These are phyloP conservation scores for Labeo catla DNA, from an alignment of 2,113 vertebrate species.

Conservation along the genomic window DNA sequence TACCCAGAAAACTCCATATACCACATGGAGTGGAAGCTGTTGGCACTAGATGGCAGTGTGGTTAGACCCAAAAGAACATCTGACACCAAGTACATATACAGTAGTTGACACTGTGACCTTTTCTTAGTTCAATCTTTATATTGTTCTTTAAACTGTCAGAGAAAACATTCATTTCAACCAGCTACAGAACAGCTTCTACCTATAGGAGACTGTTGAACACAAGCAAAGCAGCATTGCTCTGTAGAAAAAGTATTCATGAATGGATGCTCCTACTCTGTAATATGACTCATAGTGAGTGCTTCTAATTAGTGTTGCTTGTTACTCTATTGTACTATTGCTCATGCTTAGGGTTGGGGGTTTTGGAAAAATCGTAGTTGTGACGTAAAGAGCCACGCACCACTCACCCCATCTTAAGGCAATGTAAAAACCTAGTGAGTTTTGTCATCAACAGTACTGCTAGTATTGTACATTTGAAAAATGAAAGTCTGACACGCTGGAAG, in stretches of 20 bases:
- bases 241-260: conserved; percentile 1
- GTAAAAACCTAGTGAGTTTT: not conserved
- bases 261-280: not conserved
- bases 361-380: not conserved
- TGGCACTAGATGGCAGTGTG: conserved; percentile 68
- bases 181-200: not conserved
- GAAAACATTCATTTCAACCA: not conserved
- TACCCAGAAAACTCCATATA: no score
- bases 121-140: conserved; percentile 40
- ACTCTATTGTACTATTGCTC: not conserved
- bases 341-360: not conserved
- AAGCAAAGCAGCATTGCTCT: not conserved
- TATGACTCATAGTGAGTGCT: not conserved
- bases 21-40: not conserved
- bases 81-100: not conserved
- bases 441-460: not conserved
- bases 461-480: not conserved
- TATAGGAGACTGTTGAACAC: not conserved
- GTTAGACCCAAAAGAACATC: conserved; percentile 41
- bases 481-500: not conserved
- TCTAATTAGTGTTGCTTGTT: not conserved
- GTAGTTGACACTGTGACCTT: not conserved
- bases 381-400: not conserved
- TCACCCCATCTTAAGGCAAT: not conserved
- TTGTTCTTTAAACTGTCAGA: not conserved